Conservation (phyloP, 2,888 invertebrate species). For the Synanthedon tipuliformis region DNA sequence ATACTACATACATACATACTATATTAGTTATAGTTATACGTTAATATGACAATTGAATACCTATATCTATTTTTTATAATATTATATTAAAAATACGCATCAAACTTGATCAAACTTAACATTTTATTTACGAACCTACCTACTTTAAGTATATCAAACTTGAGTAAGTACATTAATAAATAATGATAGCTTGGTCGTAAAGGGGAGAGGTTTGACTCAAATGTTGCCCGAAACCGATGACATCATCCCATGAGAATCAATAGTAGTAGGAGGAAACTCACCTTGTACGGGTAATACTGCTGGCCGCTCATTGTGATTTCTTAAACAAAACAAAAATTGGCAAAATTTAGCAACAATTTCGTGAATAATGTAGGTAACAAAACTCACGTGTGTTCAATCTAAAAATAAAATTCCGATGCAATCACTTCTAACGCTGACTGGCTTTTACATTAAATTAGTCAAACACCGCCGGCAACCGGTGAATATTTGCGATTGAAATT, state of each 20-base stretch:
- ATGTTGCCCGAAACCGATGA: constrained; percentile 47
- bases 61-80: no score
- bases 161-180: no score
- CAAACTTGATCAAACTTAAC: no score
- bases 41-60: no score
- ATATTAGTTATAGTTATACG: no score
- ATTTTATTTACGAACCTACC: no score
- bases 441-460: constrained; percentile 23
- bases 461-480: constrained; percentile 19
- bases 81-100: no score
- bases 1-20: no score
- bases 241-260: constrained; percentile 57
- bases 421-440: constrained; percentile 23
- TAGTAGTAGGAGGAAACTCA: constrained; percentile 63
- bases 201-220: constrained; percentile 4
- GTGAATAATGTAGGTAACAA: background rate
- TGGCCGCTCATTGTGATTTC: constrained; percentile 76
- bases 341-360: background rate
- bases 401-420: constrained; percentile 43
- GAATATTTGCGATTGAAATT: background rate
- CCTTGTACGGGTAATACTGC: constrained; percentile 90
- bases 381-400: constrained; percentile 14
- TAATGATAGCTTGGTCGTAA: no score
- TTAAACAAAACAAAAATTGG: constrained; percentile 33
- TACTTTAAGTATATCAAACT: no score